phyloP scores from a whole-genome alignment of 92 coral and sea anemone species.

The Palythoa grandis region DNA sequence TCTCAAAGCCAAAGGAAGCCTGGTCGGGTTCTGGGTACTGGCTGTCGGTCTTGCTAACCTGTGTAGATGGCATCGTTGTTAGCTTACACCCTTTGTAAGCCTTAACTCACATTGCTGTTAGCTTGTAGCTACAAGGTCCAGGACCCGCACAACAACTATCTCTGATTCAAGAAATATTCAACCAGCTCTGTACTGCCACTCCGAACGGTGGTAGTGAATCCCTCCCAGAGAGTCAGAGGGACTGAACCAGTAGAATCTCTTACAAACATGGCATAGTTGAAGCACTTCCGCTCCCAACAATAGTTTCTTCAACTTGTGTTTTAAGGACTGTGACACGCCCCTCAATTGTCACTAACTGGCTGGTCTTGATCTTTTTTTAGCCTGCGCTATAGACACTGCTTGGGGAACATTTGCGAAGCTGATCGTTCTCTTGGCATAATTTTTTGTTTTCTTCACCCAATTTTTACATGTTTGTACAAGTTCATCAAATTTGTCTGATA shows the following conservation, averaged over 20 bases:
- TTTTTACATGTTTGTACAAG: too few relatives aligned
- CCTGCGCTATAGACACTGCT: neutral
- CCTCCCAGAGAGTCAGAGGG: slow-evolving; percentile 15
- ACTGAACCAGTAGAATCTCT: slow-evolving; percentile 5
- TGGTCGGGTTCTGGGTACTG: slow-evolving; percentile 5
- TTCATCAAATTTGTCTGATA: too few relatives aligned
- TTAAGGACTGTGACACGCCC: neutral
- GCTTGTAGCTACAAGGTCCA: too few relatives aligned
- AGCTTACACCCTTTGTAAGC: too few relatives aligned
- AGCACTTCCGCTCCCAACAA: neutral
- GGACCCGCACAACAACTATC: too few relatives aligned
- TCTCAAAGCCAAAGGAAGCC: neutral
- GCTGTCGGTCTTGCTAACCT: neutral
- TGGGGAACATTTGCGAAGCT: neutral
- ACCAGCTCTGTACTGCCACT: too few relatives aligned
- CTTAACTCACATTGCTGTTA: too few relatives aligned
- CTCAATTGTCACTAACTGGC: neutral
- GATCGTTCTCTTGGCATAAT: too few relatives aligned
- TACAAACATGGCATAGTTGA: neutral
- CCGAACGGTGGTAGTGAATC: neutral
- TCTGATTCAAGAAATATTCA: too few relatives aligned
- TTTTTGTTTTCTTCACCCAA: too few relatives aligned
- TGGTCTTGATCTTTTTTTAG: neutral
- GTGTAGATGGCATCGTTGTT: slow-evolving; percentile 2
- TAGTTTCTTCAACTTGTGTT: neutral